Base-by-base conservation (phyloP, 2,888 invertebrate species). In the Nycteola revayana region DNA sequence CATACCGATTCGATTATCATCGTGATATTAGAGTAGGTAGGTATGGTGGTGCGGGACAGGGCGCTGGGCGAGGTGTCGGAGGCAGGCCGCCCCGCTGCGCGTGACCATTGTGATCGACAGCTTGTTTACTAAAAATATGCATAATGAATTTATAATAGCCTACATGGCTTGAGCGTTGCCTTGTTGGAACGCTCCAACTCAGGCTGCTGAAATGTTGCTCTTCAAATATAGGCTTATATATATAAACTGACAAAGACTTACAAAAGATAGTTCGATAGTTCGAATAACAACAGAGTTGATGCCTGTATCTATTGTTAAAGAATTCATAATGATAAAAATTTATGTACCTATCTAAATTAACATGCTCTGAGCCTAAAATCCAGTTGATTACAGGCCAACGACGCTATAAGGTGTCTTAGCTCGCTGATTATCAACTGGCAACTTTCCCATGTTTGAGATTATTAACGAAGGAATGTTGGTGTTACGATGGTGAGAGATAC, bases 111-210 rank as follows among this genome's bases (percentile, higher is more conserved):
- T 88, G 85, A 87, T 83, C 85, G 87, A 88, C 87, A 88, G 85
- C 84, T 85, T 88, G 87, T 87, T 88, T 88, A 88, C 88, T 82
- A 84, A 88, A 88, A 87, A 85, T 87, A 86, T 87, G 87, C 87
- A 88, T 87, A 88, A 88, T 88, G 88, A 87, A 88, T 88, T 77
- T 88, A 87, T 86, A 87, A 87, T 87, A 70, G 74, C 72, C 72
- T 66, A 66, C 71, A 66, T 64, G 64, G 70, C 59, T 64, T 68
- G 76, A 71, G 66, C 65, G 66, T 66, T 59, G 65, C 70, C 58
- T 70, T 63, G 60, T 61, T 59, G 66, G 66, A 63, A 57, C 48
- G 50, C 53, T 49, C 47, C 51, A 48, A 58, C 61, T 60, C 63
- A 50, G 64, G 57, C 58, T 57, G 51, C 50, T 3, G 14, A 2